phyloP scores from a whole-genome alignment of 1,140 invertebrate genomes.

The Microplitis mediator region DNA sequence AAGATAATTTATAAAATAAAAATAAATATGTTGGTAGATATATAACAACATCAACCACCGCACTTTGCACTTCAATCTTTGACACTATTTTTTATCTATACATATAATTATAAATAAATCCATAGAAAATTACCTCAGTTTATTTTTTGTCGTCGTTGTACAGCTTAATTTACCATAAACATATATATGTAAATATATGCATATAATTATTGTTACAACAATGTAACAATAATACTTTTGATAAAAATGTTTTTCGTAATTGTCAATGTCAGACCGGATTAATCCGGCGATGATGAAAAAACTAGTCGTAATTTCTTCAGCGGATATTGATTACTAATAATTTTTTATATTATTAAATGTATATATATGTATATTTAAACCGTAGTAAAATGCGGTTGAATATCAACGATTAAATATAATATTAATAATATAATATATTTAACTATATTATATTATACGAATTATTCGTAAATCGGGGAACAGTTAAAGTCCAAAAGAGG shows the following conservation, averaged over 20 bases:
- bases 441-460: not conserved
- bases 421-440: not conserved
- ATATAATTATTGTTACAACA: too few relatives aligned
- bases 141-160: constrained; percentile 35
- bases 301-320: too few relatives aligned
- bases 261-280: too few relatives aligned
- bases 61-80: constrained; percentile 32
- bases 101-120: not conserved
- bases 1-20: not conserved
- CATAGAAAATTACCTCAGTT: constrained; percentile 28
- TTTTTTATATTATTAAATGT: too few relatives aligned
- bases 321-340: too few relatives aligned
- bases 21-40: constrained; percentile 12
- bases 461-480: constrained; percentile 28
- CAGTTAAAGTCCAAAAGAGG: constrained; percentile 50
- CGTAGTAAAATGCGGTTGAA: too few relatives aligned
- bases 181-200: not conserved
- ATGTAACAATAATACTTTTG: too few relatives aligned
- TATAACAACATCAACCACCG: constrained; percentile 17
- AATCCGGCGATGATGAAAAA: too few relatives aligned
- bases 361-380: too few relatives aligned
- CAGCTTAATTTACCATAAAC: not conserved
- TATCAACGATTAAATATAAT: too few relatives aligned
- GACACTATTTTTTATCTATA: not conserved
- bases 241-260: too few relatives aligned